Percentiles rank a stretch among this genome's conserved stretches.
phyloP scores from a whole-genome alignment of 2,888 invertebrate genomes.

The Harpalus rufipes region DNA sequence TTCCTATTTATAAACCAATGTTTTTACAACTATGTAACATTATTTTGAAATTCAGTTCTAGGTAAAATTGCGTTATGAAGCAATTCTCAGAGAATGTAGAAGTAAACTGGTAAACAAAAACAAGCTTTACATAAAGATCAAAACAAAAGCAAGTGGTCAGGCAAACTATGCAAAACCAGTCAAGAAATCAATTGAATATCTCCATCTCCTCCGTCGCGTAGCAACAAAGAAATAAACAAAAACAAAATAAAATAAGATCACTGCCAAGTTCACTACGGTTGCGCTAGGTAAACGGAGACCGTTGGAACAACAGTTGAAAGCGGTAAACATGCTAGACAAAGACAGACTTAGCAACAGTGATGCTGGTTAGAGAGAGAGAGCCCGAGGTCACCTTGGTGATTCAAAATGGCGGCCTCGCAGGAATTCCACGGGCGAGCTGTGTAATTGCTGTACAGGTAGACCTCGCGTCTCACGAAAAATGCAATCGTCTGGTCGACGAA shows the following conservation, averaged over 20 bases:
- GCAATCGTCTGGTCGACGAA: slow-evolving; percentile 50
- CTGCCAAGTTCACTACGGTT: slow-evolving; percentile 65
- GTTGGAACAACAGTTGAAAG: slow-evolving; percentile 66
- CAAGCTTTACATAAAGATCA: slow-evolving; percentile 57
- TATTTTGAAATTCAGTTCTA: neutral
- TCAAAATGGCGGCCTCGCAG: slow-evolving; percentile 62
- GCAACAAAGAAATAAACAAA: slow-evolving; percentile 57
- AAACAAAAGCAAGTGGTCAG: slow-evolving; percentile 18
- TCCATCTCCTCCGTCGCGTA: slow-evolving; percentile 43
- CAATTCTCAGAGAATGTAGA: slow-evolving; percentile 21
- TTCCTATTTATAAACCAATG: no score
- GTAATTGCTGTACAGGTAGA: slow-evolving; percentile 65
- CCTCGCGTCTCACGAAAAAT: slow-evolving; percentile 64
- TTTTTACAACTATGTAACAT: neutral
- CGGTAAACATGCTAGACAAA: slow-evolving; percentile 63
- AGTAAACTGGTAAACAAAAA: slow-evolving; percentile 57
- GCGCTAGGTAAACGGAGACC: slow-evolving; percentile 61
- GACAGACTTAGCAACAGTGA: slow-evolving; percentile 33
- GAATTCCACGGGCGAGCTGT: slow-evolving; percentile 63
- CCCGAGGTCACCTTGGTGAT: slow-evolving; percentile 63
- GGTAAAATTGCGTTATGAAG: neutral
- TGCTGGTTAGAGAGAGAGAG: slow-evolving; percentile 49
- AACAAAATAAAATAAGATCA: slow-evolving; percentile 63
- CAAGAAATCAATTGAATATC: slow-evolving; percentile 46
- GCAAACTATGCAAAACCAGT: slow-evolving; percentile 39